Base-by-base conservation (phyloP, 1,140 invertebrate genomes). In the Uloborus diversus region DNA sequence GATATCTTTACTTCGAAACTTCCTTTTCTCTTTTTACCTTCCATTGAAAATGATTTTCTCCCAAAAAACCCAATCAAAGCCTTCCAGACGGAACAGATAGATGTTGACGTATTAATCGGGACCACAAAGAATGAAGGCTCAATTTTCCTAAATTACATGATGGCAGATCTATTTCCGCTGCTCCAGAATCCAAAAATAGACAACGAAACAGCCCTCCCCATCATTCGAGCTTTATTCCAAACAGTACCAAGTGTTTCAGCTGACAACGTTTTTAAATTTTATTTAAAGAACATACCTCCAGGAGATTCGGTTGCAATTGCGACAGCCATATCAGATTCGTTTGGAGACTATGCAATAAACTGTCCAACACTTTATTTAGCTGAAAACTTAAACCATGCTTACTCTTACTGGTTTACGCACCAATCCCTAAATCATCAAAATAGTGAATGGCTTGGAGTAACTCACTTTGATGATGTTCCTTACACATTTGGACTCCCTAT, bases 401-500 rank as follows among this genome's bases (percentile, higher is more conserved):
- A 79, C 69, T 69, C 75, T 30, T 84, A 84, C 32, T 51, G 80
- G 25, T 59, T 82, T 35, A 73, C 82, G 11, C 80, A 84, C 32
- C 35, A 75, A 7, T 73, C 83, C 5, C 20, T 20, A 4, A 49
- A 53, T 20, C 53, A 37, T 20, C 27, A 53, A 20, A 35, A n/a
- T 4, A 17, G 35, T 11, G 73, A 51, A 25, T 82, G 81, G 81
- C 0, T 73, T 5, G 82, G 83, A 2, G 81, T 79, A 13, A n/a
- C 78, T 9, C 83, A 83, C 37, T 76, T 70, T 30, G 49, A 80
- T 0, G 83, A 83, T 27, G 66, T 83, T 3, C 81, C 57, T n/a
- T 83, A 64, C 23, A 70, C 82, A 4, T 83, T 83, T 25, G 81
- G 76, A 25, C 14, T n/a, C 5, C 83, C 83, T 3, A 47, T 82